Conservation (phyloP, 2,797 vertebrate species). For the Hirundo rustica region DNA sequence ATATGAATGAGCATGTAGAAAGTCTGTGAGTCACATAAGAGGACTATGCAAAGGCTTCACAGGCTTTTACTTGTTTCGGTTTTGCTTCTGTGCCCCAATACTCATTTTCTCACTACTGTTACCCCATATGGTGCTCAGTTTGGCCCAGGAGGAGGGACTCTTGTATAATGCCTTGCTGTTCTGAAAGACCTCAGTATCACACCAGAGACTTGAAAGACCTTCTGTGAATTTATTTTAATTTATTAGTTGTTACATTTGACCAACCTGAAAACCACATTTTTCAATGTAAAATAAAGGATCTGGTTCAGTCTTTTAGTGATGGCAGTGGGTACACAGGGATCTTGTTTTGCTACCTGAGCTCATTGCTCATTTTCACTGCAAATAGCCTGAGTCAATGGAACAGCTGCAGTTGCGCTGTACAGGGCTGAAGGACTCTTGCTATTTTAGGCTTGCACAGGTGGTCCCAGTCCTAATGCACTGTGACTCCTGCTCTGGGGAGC, state of each 20-base stretch:
- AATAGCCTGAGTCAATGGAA: conserved; percentile 3
- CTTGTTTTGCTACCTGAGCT: conserved; percentile 29
- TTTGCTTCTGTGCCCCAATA: not conserved
- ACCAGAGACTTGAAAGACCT: not conserved
- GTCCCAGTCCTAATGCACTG: not conserved
- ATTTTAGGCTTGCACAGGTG: conserved; percentile 5
- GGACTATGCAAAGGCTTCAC: not conserved
- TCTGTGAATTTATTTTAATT: not conserved
- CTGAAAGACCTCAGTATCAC: not conserved
- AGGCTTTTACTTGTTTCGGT: not conserved
- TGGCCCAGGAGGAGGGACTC: not conserved
- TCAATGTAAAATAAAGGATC: not conserved
- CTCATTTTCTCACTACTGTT: not conserved
- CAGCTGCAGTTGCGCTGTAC: not conserved
- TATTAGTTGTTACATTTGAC: not conserved
- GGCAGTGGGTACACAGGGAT: not conserved
- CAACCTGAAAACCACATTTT: not conserved
- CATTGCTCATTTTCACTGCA: not conserved
- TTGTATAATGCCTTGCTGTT: not conserved
- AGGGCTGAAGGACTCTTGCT: not conserved
- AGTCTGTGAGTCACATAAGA: not conserved
- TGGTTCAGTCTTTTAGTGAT: not conserved
- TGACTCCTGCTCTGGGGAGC: not conserved
- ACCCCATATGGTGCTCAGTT: fast-evolving
- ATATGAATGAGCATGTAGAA: not conserved